phyloP scores from a whole-genome alignment of 2,888 invertebrate genomes.

The Machimus atricapillus region DNA sequence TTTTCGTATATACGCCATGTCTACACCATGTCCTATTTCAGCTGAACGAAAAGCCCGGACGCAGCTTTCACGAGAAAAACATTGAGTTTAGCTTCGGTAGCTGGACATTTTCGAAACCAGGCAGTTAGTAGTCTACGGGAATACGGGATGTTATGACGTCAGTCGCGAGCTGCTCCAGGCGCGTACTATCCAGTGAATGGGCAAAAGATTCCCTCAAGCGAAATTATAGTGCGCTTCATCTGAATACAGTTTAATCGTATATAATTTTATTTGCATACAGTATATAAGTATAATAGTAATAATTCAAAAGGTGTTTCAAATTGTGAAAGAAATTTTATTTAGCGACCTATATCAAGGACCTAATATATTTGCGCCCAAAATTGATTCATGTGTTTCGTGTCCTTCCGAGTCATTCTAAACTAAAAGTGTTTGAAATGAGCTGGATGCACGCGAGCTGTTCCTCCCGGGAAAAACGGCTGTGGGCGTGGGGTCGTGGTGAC shows the following conservation, averaged over 20 bases:
- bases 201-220: not conserved
- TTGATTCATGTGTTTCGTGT: not conserved
- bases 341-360: not conserved
- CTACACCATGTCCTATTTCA: not conserved
- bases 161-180: not conserved
- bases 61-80: not conserved
- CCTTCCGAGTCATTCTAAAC: not conserved
- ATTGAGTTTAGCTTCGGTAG: not conserved
- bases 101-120: not conserved
- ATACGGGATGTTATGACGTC: constrained; percentile 41
- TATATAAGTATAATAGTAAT: not conserved
- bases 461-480: not conserved
- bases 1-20: not conserved
- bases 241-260: not conserved
- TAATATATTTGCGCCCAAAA: not conserved
- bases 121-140: constrained; percentile 16
- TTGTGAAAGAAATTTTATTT: not conserved
- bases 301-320: not conserved
- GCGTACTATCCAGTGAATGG: not conserved
- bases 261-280: not conserved
- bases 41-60: not conserved
- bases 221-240: not conserved
- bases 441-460: not conserved
- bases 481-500: not conserved
- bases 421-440: not conserved